Base-by-base conservation (phyloP, 2,797 vertebrate genomes). In the Myripristis murdjan region DNA sequence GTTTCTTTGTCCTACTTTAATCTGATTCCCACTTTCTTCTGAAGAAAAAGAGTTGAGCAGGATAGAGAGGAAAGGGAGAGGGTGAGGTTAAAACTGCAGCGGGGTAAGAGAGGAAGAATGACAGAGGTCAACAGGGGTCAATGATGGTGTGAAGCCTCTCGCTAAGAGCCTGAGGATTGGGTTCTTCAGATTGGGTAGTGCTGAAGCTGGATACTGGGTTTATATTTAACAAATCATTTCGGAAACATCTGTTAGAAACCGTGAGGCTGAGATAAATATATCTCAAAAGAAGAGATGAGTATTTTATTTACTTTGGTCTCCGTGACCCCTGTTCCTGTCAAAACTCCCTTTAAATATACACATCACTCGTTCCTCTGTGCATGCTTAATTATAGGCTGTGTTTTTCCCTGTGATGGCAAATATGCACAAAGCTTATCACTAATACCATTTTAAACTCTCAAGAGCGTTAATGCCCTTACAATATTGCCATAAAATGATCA, bases 1-100 rank as follows among this genome's bases (percentile, higher is more conserved):
- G 8, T 60, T 86, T 81, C 83, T 89, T 79, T 84, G 88, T 83
- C 87, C 88, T 89, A 85, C 86, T 90, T 91, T 77, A 83, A 87
- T 82, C 81, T 77, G 68, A 83, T 83, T 78, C n/a, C 83, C 54
- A 43, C 70, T 69, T 72, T 81, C 44, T 37, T 86, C 69, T 57
- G 15, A 68, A 58, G 63, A 16, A n/a, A 33, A 33, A 18, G 60
- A 59, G 70, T 44, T 37, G 49, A 37, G 62, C 64, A 47, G 56
- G 81, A 75, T 23, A 65, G n/a, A 64, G 72, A 73, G 63, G 51
- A 57, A 77, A n/a, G n/a, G 53, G 54, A 28, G 35, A 54, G 14
- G n/a, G 12, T 5, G 31, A 51, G 23, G 24, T 26, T 15, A 55
- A 74, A 55, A 60, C 18, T 64, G 54, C 77, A 59, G 68, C 9